Evolutionary conservation across 2,797 vertebrate species (phyloP).

Genomic region (Catharus ustulatus): DNA sequence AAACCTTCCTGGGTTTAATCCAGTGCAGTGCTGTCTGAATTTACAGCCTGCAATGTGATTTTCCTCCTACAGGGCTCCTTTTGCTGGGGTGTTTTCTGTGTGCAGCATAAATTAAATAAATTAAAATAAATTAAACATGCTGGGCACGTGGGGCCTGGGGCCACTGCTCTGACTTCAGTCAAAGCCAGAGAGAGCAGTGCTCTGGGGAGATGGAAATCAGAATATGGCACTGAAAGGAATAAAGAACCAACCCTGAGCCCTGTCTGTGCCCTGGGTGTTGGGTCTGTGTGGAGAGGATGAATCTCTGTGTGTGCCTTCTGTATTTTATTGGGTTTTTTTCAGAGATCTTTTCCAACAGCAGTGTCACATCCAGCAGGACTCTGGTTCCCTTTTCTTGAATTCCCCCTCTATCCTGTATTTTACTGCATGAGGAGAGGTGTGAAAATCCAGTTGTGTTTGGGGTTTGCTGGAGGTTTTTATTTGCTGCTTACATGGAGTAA

Average conservation of each 20-base stretch:
- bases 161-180: not conserved
- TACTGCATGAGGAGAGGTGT: not conserved
- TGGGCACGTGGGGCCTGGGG: not conserved
- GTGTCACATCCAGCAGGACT: not conserved
- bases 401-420: not conserved
- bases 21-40: not conserved
- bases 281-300: not conserved
- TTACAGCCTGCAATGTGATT: not conserved
- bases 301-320: not conserved
- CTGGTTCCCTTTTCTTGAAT: not conserved
- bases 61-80: not conserved
- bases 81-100: not conserved
- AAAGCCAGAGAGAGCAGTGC: not conserved
- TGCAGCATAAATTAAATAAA: not conserved
- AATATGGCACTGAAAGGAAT: not conserved
- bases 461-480: not conserved
- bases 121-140: not conserved
- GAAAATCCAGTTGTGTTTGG: not conserved
- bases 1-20: not conserved
- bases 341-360: not conserved
- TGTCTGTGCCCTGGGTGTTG: not conserved
- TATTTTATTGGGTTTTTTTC: not conserved
- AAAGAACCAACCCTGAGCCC: not conserved
- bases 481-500: not conserved
- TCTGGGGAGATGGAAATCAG: not conserved